These are phyloP conservation scores for Protophormia terraenovae DNA, from an alignment of 2,888 invertebrate species.

Conservation along the genomic window DNA sequence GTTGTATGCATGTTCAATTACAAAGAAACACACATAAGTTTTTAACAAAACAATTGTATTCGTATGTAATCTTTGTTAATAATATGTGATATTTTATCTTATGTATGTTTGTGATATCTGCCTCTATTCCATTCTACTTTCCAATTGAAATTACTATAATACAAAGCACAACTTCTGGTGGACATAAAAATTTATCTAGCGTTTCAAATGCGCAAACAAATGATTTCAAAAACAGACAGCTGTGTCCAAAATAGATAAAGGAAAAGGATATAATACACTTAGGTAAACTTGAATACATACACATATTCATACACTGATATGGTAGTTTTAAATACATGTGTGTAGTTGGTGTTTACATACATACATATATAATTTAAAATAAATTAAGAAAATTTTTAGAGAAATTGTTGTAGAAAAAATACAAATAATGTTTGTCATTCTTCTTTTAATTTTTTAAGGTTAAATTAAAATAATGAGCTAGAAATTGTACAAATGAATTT, in stretches of 20 bases:
- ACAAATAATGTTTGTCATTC: constrained; percentile 56
- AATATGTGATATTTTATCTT: constrained; percentile 57
- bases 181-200: constrained; percentile 74
- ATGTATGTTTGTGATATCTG: background rate
- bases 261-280: constrained; percentile 13
- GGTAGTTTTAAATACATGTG: constrained; percentile 70
- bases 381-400: constrained; percentile 62
- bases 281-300: background rate
- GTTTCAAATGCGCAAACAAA: constrained; percentile 77
- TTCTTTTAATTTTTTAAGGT: constrained; percentile 49
- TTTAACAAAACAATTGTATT: constrained; percentile 36
- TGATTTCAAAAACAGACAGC: constrained; percentile 75
- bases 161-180: constrained; percentile 45
- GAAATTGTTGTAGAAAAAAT: background rate
- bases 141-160: background rate
- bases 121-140: constrained; percentile 17
- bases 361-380: constrained; percentile 59
- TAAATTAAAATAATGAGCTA: constrained; percentile 62
- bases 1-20: background rate
- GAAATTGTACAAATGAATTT: constrained; percentile 49
- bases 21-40: background rate
- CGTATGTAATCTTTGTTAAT: constrained; percentile 67
- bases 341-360: constrained; percentile 57
- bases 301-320: constrained; percentile 37
- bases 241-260: constrained; percentile 65